phyloP scores from a whole-genome alignment of 2,113 vertebrate species.

The Camelus dromedarius region DNA sequence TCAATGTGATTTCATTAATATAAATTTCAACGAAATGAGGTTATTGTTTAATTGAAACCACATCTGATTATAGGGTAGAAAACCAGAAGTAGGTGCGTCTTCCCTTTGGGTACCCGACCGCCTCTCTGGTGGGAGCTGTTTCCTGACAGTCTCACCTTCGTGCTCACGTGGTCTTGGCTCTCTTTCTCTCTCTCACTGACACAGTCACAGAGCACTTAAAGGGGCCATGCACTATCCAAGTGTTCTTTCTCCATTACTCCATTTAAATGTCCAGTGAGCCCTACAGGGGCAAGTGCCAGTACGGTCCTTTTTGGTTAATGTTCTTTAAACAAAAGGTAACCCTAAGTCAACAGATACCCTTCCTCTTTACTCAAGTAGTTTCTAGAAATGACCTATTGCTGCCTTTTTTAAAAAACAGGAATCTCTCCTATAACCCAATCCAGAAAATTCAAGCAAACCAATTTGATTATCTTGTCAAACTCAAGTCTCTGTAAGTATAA shows the following conservation, averaged over 20 bases:
- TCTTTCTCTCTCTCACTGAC: not conserved
- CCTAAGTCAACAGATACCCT: conserved; percentile 9
- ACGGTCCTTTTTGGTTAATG: not conserved
- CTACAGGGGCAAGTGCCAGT: not conserved
- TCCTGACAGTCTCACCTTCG: not conserved
- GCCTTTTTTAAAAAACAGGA: conserved; percentile 86
- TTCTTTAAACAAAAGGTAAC: conserved; percentile 27
- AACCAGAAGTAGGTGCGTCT: not conserved
- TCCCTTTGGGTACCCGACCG: not conserved
- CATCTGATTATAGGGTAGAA: not conserved
- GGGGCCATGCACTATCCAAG: not conserved
- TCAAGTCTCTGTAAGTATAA: conserved; percentile 97
- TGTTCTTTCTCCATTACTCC: not conserved
- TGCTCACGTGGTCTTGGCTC: not conserved
- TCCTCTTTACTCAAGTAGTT: not conserved
- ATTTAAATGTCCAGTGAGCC: not conserved
- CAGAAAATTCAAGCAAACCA: conserved; percentile 93
- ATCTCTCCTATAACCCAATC: conserved; percentile 97
- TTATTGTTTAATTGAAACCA: conserved; percentile 18
- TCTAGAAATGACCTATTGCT: conserved; percentile 44
- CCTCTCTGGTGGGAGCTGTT: not conserved
- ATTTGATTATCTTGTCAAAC: conserved; percentile 94
- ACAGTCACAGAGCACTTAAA: not conserved
- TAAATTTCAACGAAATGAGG: not conserved
- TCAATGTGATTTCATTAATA: not conserved